Percentiles rank a stretch among this genome's conserved stretches.
Conservation (phyloP, 2,113 vertebrate species). For the Cyphomyrus discorhynchus region DNA sequence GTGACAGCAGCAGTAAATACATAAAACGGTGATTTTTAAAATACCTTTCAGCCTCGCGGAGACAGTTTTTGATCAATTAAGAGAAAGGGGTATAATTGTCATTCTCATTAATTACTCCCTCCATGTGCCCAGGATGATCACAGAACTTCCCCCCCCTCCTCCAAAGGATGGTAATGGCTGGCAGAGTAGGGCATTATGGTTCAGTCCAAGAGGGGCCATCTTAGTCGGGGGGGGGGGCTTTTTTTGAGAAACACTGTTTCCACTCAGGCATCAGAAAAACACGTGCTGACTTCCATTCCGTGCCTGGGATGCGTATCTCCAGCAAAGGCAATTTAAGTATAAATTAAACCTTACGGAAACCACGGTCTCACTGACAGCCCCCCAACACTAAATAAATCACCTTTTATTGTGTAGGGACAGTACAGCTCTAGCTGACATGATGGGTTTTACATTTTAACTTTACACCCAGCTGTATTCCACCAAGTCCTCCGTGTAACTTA, state of each 20-base stretch:
- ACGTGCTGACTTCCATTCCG: background rate
- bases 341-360: slow-evolving; percentile 46
- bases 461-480: slow-evolving; percentile 28
- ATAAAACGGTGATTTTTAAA: slow-evolving; percentile 63
- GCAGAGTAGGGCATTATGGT: slow-evolving; percentile 49
- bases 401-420: slow-evolving; percentile 40
- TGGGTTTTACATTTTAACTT: slow-evolving; percentile 42
- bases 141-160: slow-evolving; percentile 58
- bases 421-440: slow-evolving; percentile 36
- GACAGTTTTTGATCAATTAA: slow-evolving; percentile 70
- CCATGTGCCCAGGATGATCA: slow-evolving; percentile 53
- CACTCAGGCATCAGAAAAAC: background rate
- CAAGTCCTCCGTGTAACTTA: slow-evolving; percentile 14
- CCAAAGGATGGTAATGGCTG: slow-evolving; percentile 55
- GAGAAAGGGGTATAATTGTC: slow-evolving; percentile 63
- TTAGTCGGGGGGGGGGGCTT: slow-evolving; percentile 32
- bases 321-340: slow-evolving; percentile 36
- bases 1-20: slow-evolving; percentile 63
- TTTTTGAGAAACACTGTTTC: background rate
- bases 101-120: slow-evolving; percentile 31
- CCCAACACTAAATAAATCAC: slow-evolving; percentile 49
- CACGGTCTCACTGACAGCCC: slow-evolving; percentile 36
- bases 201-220: slow-evolving; percentile 19
- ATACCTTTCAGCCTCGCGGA: slow-evolving; percentile 63
- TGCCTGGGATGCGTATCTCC: background rate